These are phyloP conservation scores for Fragum sueziense DNA, from an alignment of 2,888 invertebrate species.

Conservation along the genomic window DNA sequence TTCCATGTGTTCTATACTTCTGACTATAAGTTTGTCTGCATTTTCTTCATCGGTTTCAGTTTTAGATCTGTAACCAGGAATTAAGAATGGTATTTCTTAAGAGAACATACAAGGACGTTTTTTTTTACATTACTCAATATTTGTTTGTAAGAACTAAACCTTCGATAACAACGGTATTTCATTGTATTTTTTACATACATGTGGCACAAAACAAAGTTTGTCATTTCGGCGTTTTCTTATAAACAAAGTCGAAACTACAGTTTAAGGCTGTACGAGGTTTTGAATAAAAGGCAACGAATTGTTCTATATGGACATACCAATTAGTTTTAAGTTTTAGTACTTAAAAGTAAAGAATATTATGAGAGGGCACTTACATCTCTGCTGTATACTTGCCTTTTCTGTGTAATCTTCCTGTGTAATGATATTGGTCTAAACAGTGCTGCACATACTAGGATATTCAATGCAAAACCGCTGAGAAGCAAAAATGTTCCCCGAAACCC, in stretches of 20 bases:
- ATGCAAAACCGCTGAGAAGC: conserved; percentile 61
- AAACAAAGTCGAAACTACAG: no score
- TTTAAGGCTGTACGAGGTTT: no score
- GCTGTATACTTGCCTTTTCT: neutral
- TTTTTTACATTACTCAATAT: neutral
- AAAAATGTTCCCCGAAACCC: conserved; percentile 69
- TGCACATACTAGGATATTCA: conserved; percentile 58
- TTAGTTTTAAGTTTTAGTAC: no score
- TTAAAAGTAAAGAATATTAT: no score
- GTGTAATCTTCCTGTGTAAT: conserved; percentile 37
- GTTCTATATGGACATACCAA: no score
- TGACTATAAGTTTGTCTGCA: neutral
- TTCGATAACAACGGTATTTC: neutral
- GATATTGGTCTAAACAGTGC: conserved; percentile 64
- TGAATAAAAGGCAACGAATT: no score
- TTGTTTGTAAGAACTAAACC: neutral
- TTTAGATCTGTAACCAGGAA: neutral
- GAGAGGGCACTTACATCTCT: no score
- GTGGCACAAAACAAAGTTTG: no score
- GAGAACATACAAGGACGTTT: no score
- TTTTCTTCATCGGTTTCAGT: neutral
- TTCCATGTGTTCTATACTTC: conserved; percentile 30
- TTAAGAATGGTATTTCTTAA: no score
- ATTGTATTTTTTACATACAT: no score
- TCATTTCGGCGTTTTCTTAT: no score